These are phyloP conservation scores for Trematomus loennbergii DNA, from an alignment of 2,113 vertebrate species.

Conservation along the genomic window DNA sequence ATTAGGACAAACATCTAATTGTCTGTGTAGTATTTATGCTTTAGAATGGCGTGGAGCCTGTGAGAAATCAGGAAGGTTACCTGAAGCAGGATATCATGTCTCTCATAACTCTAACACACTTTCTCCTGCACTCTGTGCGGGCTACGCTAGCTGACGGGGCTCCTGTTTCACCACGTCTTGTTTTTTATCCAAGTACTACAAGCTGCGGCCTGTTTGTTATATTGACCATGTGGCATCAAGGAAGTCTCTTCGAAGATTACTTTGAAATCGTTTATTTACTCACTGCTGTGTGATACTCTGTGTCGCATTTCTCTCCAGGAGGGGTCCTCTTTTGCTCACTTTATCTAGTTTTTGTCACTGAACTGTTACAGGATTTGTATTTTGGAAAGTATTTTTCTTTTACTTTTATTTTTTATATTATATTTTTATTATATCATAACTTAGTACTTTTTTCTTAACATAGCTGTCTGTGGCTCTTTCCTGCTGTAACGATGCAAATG, in stretches of 20 bases:
- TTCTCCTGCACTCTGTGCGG: conserved; percentile 67
- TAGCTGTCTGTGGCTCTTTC: no score
- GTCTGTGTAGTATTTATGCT: conserved; percentile 12
- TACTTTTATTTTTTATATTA: no score
- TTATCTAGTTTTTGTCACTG: conserved; percentile 1
- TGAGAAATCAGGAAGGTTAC: conserved; percentile 48
- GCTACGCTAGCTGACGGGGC: conserved; percentile 37
- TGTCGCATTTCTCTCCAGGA: conserved; percentile 47
- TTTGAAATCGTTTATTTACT: conserved; percentile 17
- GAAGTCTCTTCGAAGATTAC: conserved; percentile 57
- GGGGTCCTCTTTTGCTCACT: conserved; percentile 4
- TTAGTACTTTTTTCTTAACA: no score
- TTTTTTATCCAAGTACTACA: conserved; percentile 39
- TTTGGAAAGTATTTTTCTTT: no score
- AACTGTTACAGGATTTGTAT: no score
- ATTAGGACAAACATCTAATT: conserved; percentile 25
- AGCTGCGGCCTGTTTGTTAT: conserved; percentile 23
- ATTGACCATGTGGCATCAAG: conserved; percentile 28
- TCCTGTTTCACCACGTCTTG: conserved; percentile 70
- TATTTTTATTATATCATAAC: no score
- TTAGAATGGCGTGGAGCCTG: conserved; percentile 13
- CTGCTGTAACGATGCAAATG: no score
- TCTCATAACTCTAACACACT: conserved; percentile 58
- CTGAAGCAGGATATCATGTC: conserved; percentile 67
- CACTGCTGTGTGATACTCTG: conserved; percentile 27